Percentiles rank a stretch among this genome's conserved stretches.
These are phyloP conservation scores for Astreopora myriophthalma DNA, from an alignment of 64 coral and sea anemone species.

Conservation along the genomic window DNA sequence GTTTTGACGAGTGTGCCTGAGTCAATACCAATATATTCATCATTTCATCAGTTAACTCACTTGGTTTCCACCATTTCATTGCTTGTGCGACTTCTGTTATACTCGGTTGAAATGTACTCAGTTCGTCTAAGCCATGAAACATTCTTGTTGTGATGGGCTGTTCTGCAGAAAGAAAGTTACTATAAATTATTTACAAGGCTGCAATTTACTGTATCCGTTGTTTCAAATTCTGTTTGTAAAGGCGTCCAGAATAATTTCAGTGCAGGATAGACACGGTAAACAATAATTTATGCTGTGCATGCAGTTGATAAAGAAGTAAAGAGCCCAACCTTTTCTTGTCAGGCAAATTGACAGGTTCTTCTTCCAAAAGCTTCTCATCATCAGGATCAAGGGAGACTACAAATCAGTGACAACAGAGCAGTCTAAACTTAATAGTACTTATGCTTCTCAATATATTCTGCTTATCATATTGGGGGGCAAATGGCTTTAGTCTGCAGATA, in stretches of 20 bases:
- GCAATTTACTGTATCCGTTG: neutral
- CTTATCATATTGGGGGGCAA: too few species aligned
- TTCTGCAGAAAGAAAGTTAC: constrained; percentile 29
- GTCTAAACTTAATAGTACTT: neutral
- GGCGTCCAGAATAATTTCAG: too few species aligned
- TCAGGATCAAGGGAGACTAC: constrained; percentile 78
- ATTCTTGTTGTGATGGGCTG: constrained; percentile 97
- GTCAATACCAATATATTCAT: neutral
- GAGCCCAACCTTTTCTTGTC: constrained; percentile 88
- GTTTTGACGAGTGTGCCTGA: too few species aligned
- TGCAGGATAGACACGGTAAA: too few species aligned
- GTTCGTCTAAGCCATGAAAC: constrained; percentile 97
- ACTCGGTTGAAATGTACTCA: constrained; percentile 97
- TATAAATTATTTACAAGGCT: neutral
- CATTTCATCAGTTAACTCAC: constrained; percentile 29
- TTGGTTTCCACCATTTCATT: constrained; percentile 99
- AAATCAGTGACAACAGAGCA: neutral
- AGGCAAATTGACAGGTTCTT: constrained; percentile 85
- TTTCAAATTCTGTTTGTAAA: neutral
- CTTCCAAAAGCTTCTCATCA: constrained; percentile 97
- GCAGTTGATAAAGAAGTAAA: too few species aligned
- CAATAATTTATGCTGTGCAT: neutral
- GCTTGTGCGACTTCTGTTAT: constrained; percentile 93
- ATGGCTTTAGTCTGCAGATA: too few species aligned
- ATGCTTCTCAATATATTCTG: too few species aligned